These are phyloP conservation scores for Melierax canorus DNA, from an alignment of 2,113 vertebrate genomes.

Conservation along the genomic window DNA sequence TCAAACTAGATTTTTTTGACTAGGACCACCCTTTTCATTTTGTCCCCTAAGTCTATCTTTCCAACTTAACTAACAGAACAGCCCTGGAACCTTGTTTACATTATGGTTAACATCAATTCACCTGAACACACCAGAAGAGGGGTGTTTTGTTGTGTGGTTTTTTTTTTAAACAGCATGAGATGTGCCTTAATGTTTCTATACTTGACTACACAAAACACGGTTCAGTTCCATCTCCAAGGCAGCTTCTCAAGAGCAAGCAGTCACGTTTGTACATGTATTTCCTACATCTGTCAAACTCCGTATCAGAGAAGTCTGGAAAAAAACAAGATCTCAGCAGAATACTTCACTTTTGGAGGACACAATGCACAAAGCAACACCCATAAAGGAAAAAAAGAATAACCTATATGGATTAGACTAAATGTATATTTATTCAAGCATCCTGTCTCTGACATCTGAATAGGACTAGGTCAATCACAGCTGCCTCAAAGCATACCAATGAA, in stretches of 20 bases:
- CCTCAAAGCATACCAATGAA: not conserved
- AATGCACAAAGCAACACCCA: not conserved
- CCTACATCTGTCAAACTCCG: not conserved
- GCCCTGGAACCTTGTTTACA: not conserved
- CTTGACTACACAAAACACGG: not conserved
- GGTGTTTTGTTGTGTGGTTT: not conserved
- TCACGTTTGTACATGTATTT: not conserved
- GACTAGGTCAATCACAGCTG: not conserved
- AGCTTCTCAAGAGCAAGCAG: not conserved
- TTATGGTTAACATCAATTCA: not conserved
- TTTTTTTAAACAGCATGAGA: not conserved
- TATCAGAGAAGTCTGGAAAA: not conserved
- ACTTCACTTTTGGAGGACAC: not conserved
- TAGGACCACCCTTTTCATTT: not conserved
- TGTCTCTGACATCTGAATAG: not conserved
- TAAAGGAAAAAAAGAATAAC: not conserved
- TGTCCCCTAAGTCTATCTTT: not conserved
- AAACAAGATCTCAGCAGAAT: not conserved
- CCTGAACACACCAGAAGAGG: not conserved
- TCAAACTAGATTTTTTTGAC: not conserved
- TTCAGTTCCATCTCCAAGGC: not conserved
- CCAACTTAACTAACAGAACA: not conserved
- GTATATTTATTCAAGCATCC: not conserved
- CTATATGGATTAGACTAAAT: not conserved
- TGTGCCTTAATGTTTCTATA: not conserved